Evolutionary conservation across 1,140 invertebrate species (phyloP), one percentile per base, ranked within the genome.

Genomic region (Coenobita brevimanus): DNA sequence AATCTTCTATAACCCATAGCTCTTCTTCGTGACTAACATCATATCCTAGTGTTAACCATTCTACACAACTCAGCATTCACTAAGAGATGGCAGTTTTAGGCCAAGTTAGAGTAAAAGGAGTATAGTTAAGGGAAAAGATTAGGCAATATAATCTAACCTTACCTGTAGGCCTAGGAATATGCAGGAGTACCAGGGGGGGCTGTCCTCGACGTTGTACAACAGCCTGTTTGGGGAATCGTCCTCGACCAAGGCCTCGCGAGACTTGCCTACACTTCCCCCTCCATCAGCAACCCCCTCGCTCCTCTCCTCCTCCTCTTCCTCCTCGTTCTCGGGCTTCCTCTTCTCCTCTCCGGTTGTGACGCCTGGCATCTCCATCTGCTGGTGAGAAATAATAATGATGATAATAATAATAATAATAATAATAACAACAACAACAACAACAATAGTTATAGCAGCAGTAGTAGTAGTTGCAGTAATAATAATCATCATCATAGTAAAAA

Each of bases 111-210:
- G 13, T 21, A 33, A n/a, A n/a, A n/a, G n/a, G n/a, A n/a, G n/a
- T n/a, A n/a, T n/a, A n/a, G n/a, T n/a, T n/a, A n/a, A n/a, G 3
- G 21, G 24, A n/a, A n/a, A n/a, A 6, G 21, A 21, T 21, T n/a
- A n/a, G n/a, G n/a, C n/a, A n/a, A n/a, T n/a, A n/a, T n/a, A n/a
- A n/a, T 50, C n/a, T 24, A 21, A 4, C 10, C 90, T 90, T 93
- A 97, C 96, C 94, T 97, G 96, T 62, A 97, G 93, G 50, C 96
- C 97, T 93, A 97, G 95, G 90, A 97, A 95, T 76, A 97, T 94
- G 89, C 95, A 96, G 0, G 97, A 93, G 92, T 97, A 97, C 96
- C 96, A 97, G 0, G 96, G 95, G 15, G 97, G 97, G 41, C 94
- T 92, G 91, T 97, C 97, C 75, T 97, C 96, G 33, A 98, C 96